Evolutionary conservation across 2,113 vertebrate genomes (phyloP).

Genomic region (Neogobius melanostomus): DNA sequence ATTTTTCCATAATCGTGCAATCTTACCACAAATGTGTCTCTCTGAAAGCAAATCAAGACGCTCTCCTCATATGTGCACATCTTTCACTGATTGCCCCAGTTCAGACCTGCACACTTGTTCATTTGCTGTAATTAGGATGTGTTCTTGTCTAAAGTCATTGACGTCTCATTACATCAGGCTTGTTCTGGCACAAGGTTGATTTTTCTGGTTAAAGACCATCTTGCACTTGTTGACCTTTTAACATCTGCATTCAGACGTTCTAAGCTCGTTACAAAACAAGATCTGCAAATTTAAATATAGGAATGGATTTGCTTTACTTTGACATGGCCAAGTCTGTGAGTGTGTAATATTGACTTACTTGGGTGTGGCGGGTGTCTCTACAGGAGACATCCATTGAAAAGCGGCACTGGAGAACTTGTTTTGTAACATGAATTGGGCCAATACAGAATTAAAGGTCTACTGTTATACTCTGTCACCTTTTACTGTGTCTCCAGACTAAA

Average conservation of each 20-base stretch:
- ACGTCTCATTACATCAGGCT: neutral
- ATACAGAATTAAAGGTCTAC: neutral
- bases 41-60: neutral
- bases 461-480: neutral
- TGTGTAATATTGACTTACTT: slow-evolving; percentile 11
- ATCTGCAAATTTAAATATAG: too few relatives aligned
- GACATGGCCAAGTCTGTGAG: too few relatives aligned
- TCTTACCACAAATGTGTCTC: neutral
- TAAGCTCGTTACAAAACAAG: too few relatives aligned
- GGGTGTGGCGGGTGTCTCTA: slow-evolving; percentile 8
- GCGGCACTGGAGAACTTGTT: slow-evolving; percentile 13
- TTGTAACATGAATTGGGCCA: slow-evolving; percentile 3
- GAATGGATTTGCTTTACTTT: too few relatives aligned
- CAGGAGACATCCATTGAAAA: slow-evolving; percentile 25
- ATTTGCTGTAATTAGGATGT: neutral
- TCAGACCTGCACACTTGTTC: neutral
- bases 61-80: neutral
- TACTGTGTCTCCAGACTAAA: neutral
- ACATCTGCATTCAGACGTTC: slow-evolving; percentile 17
- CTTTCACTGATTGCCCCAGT: neutral
- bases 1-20: neutral
- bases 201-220: neutral
- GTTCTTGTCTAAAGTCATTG: neutral
- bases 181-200: neutral
- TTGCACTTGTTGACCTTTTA: neutral